These are phyloP conservation scores for Caenorhabditis drosophilae DNA, from an alignment of 2,888 invertebrate genomes.

Conservation along the genomic window DNA sequence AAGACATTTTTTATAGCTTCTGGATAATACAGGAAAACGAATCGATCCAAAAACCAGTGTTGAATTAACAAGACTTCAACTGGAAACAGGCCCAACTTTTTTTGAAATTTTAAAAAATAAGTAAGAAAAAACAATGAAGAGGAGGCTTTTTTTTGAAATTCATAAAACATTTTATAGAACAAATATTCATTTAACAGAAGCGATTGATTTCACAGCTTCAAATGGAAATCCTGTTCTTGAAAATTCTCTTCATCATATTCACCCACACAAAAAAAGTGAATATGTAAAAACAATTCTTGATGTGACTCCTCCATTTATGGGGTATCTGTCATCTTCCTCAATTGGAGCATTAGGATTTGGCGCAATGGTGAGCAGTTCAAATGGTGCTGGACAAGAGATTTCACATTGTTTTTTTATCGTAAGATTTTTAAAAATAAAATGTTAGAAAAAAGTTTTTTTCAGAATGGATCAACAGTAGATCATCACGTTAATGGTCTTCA, in stretches of 20 bases:
- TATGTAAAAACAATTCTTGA: constrained; percentile 72
- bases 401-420: constrained; percentile 37
- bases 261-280: constrained; percentile 71
- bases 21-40: constrained; percentile 35
- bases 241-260: constrained; percentile 70
- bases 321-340: constrained; percentile 23
- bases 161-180: background rate
- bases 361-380: constrained; percentile 69
- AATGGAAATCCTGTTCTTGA: constrained; percentile 71
- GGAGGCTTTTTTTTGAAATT: constrained; percentile 4
- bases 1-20: constrained; percentile 35
- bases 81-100: constrained; percentile 45
- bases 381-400: constrained; percentile 9
- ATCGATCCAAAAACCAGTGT: constrained; percentile 49
- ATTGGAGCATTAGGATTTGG: constrained; percentile 73
- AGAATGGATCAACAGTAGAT: constrained; percentile 73
- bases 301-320: constrained; percentile 64
- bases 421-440: background rate
- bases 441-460: constrained; percentile 32
- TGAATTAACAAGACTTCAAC: constrained; percentile 44
- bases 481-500: constrained; percentile 73
- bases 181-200: constrained; percentile 70
- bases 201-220: constrained; percentile 73
- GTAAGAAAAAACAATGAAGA: too few relatives aligned
- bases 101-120: constrained; percentile 48